Evolutionary conservation across 2,888 invertebrate genomes (phyloP).

Genomic region (Megamerina dolium): DNA sequence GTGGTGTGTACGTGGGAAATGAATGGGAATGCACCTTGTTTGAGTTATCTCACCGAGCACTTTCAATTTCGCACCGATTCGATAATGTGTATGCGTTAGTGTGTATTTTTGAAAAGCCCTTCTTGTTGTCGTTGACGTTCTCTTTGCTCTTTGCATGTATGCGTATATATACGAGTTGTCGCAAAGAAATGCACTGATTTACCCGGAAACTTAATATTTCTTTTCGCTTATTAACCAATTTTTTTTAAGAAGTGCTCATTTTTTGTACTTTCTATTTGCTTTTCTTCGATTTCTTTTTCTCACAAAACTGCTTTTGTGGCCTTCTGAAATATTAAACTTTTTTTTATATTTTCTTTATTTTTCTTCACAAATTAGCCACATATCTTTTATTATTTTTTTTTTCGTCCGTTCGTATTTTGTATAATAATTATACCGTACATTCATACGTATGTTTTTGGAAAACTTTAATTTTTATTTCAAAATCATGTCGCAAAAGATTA

Average conservation of each 20-base stretch:
- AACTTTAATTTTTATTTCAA: too few relatives aligned
- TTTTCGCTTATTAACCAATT: too few relatives aligned
- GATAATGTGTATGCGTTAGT: too few relatives aligned
- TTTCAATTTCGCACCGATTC: too few relatives aligned
- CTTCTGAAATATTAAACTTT: neutral
- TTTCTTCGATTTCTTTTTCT: neutral
- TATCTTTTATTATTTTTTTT: neutral
- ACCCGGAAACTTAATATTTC: too few relatives aligned
- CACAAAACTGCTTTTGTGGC: neutral
- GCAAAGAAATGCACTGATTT: too few relatives aligned
- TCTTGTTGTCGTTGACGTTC: too few relatives aligned
- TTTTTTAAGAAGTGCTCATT: neutral
- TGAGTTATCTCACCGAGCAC: neutral
- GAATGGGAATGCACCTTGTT: constrained; percentile 38
- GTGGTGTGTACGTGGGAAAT: constrained; percentile 37
- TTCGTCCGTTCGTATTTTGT: constrained; percentile 8
- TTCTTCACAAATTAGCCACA: too few relatives aligned
- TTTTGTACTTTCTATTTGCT: constrained; percentile 10
- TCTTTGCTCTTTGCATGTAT: too few relatives aligned
- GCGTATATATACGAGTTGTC: too few relatives aligned
- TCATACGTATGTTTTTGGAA: too few relatives aligned
- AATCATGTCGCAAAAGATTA: too few relatives aligned
- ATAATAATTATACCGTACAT: constrained; percentile 2
- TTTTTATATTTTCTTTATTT: neutral
- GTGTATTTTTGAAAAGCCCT: constrained; percentile 9